Conservation (phyloP, 2,113 vertebrate species). For the Cardinalis cardinalis region DNA sequence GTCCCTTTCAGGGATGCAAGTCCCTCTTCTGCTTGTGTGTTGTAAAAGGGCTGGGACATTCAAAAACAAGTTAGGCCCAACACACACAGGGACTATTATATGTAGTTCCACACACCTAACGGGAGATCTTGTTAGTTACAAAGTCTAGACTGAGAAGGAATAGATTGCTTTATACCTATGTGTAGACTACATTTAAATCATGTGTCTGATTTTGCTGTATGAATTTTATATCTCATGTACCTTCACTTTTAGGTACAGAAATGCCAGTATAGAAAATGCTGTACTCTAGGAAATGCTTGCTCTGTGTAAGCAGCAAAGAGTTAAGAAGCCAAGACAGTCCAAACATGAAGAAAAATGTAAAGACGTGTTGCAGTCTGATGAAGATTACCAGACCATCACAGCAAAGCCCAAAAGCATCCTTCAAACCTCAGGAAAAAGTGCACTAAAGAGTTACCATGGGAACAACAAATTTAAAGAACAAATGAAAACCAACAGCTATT, state of each 20-base stretch:
- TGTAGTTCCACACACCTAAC: neutral
- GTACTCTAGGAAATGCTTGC: neutral
- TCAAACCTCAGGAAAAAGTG: conserved; percentile 60
- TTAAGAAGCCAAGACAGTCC: conserved; percentile 50
- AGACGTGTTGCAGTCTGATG: conserved; percentile 47
- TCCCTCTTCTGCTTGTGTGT: neutral
- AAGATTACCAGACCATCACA: conserved; percentile 67
- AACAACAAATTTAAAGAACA: conserved; percentile 72
- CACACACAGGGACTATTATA: neutral
- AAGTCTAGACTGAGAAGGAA: neutral
- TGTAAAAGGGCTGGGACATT: neutral
- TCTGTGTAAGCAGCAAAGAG: neutral
- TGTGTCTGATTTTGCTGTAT: neutral
- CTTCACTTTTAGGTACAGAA: neutral
- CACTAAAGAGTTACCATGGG: conserved; percentile 67
- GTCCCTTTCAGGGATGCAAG: neutral
- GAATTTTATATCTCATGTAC: neutral
- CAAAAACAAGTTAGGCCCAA: neutral
- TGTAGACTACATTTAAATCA: neutral
- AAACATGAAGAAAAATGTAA: conserved; percentile 27
- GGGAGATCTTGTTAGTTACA: neutral
- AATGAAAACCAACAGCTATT: conserved; percentile 65
- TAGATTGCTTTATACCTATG: neutral
- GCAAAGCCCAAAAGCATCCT: conserved; percentile 64
- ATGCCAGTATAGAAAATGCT: neutral